Percentiles rank a stretch among this genome's conserved stretches.
phyloP scores from a whole-genome alignment of 2,113 vertebrate genomes.

The Echinops telfairi region DNA sequence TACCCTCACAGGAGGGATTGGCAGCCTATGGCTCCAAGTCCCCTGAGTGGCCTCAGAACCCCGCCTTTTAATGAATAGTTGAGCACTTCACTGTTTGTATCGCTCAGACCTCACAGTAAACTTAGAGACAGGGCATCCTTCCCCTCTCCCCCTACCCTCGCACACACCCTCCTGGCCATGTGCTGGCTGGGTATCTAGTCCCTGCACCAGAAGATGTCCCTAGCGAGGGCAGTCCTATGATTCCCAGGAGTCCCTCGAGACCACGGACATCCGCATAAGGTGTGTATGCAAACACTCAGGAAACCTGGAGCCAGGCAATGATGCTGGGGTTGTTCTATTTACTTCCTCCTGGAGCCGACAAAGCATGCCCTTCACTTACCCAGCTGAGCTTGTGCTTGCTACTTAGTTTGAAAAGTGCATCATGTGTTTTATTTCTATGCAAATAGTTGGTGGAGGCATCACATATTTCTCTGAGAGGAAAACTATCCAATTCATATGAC shows the following conservation, averaged over 20 bases:
- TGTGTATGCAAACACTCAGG: not conserved
- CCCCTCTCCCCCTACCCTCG: not conserved
- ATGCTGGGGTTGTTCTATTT: not conserved
- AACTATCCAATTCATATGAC: not conserved
- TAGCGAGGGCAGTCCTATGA: not conserved
- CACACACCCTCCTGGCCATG: rapidly evolving
- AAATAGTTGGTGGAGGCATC: slow-evolving; percentile 27
- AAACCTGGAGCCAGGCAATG: not conserved
- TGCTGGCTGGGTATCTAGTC: not conserved
- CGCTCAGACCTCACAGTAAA: not conserved
- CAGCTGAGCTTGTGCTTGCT: not conserved
- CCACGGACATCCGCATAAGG: not conserved
- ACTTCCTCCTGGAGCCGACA: not conserved
- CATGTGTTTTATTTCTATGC: not conserved
- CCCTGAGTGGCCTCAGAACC: not conserved
- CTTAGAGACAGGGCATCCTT: not conserved
- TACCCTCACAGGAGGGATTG: not conserved
- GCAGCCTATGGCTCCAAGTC: not conserved
- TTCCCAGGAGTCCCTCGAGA: not conserved
- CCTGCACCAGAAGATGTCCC: not conserved
- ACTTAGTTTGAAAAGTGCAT: not conserved
- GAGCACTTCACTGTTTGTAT: not conserved
- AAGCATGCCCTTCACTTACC: not conserved
- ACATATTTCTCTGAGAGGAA: slow-evolving; percentile 36
- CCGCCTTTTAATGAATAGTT: not conserved